phyloP scores from a whole-genome alignment of 2,113 vertebrate species.

The Carassius gibelio region DNA sequence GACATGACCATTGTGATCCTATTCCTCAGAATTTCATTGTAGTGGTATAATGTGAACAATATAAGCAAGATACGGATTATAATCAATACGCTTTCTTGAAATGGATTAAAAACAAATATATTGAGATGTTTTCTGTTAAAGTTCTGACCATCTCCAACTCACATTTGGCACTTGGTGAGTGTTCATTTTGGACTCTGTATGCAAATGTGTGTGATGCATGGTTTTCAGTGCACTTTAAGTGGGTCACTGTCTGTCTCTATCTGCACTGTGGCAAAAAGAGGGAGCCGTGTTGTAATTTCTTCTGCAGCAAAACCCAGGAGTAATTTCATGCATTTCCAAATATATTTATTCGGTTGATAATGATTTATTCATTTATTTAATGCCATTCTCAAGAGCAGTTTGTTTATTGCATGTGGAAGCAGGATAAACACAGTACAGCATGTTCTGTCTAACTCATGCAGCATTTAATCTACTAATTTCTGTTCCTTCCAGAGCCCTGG shows the following conservation, averaged over 20 bases:
- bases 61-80: neutral
- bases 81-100: neutral
- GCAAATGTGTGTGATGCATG: neutral
- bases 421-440: constrained; percentile 9
- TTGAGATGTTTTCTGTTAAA: neutral
- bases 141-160: neutral
- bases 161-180: neutral
- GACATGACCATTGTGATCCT: neutral
- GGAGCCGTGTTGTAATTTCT: constrained; percentile 18
- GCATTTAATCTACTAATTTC: constrained; percentile 30
- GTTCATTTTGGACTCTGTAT: constrained; percentile 9
- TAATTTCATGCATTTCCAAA: constrained; percentile 40
- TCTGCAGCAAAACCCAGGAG: constrained; percentile 36
- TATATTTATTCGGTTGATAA: constrained; percentile 33
- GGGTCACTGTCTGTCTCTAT: constrained; percentile 44
- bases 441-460: constrained; percentile 8
- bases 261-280: neutral
- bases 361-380: constrained; percentile 31
- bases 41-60: neutral
- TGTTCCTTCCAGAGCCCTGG: constrained; percentile 10
- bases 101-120: neutral
- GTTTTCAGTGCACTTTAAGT: constrained; percentile 27
- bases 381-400: constrained; percentile 5
- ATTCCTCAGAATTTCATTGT: neutral
- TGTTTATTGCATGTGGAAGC: constrained; percentile 3